These are phyloP conservation scores for Holothuria leucospilota DNA, from an alignment of 53 echinoderm and acorn worm species.

Conservation along the genomic window DNA sequence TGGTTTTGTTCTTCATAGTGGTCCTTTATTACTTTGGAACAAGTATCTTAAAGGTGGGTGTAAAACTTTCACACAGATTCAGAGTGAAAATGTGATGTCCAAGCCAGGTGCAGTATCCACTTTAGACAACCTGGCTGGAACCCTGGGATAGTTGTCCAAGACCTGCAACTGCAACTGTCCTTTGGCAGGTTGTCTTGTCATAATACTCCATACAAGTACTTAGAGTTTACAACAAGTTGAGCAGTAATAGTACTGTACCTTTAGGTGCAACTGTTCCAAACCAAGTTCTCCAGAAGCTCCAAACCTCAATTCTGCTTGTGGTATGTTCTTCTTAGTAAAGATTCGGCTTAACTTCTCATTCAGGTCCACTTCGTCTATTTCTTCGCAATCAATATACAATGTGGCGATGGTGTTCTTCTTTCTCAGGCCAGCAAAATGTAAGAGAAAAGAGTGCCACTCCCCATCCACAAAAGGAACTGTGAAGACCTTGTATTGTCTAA, in stretches of 20 bases:
- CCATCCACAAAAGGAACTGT: slow-evolving; percentile 77
- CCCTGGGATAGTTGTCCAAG: no score
- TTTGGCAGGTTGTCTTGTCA: no score
- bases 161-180: no score
- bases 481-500: slow-evolving; percentile 53
- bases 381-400: slow-evolving; percentile 80
- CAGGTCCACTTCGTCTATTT: slow-evolving; percentile 40
- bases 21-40: no score
- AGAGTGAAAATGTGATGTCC: no score
- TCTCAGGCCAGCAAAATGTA: slow-evolving; percentile 68
- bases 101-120: no score
- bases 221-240: no score
- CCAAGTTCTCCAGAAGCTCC: slow-evolving; percentile 65
- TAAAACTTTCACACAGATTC: no score
- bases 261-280: background rate
- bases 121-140: no score
- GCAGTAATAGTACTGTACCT: background rate
- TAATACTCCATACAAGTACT: no score
- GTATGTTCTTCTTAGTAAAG: slow-evolving; percentile 65
- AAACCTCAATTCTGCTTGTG: slow-evolving; percentile 63
- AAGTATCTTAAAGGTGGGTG: no score
- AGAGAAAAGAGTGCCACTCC: slow-evolving; percentile 78
- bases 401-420: slow-evolving; percentile 40
- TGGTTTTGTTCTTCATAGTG: no score
- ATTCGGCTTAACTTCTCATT: slow-evolving; percentile 63